phyloP scores from a whole-genome alignment of 2,113 vertebrate genomes.

The Stigmatopora argus region DNA sequence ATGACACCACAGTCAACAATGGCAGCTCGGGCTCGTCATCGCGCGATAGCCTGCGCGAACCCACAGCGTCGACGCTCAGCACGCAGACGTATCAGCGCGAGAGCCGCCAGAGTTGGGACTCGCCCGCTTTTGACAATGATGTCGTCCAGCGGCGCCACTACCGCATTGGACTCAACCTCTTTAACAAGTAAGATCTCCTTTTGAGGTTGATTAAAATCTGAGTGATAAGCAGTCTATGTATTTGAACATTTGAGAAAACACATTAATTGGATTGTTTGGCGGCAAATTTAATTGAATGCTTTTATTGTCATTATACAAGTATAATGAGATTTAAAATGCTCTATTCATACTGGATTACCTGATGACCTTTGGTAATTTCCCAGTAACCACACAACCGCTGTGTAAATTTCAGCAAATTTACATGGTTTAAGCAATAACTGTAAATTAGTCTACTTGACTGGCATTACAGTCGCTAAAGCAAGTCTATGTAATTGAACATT shows the following conservation, averaged over 20 bases:
- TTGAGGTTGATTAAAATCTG: not conserved
- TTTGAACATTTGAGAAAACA: not conserved
- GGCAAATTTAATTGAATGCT: too few species aligned
- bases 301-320: too few species aligned
- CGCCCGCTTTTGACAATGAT: slow-evolving; percentile 86
- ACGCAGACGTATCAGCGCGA: slow-evolving; percentile 88
- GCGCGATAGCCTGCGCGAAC: slow-evolving; percentile 82
- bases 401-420: too few species aligned
- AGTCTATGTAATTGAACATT: not conserved
- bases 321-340: too few species aligned
- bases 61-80: slow-evolving; percentile 59
- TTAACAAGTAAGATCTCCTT: slow-evolving; percentile 76
- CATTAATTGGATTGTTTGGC: not conserved
- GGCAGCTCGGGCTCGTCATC: slow-evolving; percentile 90
- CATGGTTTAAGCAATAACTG: too few species aligned
- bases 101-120: slow-evolving; percentile 87
- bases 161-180: slow-evolving; percentile 88
- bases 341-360: too few species aligned
- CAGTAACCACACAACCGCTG: too few species aligned
- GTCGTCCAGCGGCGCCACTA: slow-evolving; percentile 86
- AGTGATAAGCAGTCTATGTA: too few species aligned
- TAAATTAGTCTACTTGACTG: too few species aligned
- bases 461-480: too few species aligned
- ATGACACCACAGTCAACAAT: slow-evolving; percentile 81
- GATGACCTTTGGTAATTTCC: too few species aligned